Percentiles rank a stretch among this genome's conserved stretches.
phyloP scores from a whole-genome alignment of 2,888 invertebrate genomes.

The Tenthredo notha region DNA sequence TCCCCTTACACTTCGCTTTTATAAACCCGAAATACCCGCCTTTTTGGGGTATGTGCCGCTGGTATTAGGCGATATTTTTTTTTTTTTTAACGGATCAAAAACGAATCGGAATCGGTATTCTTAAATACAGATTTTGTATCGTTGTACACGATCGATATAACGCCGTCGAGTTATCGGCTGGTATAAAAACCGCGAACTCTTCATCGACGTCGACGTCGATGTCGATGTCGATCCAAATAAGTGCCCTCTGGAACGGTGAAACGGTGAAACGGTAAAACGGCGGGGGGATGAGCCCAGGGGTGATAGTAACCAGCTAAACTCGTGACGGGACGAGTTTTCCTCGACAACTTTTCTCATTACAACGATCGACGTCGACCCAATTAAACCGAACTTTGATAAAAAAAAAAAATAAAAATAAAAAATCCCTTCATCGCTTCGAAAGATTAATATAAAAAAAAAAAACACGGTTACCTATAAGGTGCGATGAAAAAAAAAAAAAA shows the following conservation, averaged over 20 bases:
- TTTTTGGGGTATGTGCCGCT: too few species aligned
- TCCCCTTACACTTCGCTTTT: not conserved
- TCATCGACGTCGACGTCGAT: not conserved
- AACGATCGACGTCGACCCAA: slow-evolving; percentile 73
- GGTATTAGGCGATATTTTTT: not conserved
- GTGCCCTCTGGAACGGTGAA: slow-evolving; percentile 18
- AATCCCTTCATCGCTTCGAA: not conserved
- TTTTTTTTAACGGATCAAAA: too few species aligned
- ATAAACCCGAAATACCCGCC: not conserved
- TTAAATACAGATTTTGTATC: not conserved
- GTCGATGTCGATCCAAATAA: not conserved
- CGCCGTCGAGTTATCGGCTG: not conserved
- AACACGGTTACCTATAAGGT: not conserved
- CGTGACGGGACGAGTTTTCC: slow-evolving; percentile 58
- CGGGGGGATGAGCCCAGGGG: not conserved
- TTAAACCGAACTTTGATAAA: slow-evolving; percentile 68
- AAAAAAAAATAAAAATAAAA: slow-evolving; percentile 1
- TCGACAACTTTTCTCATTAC: slow-evolving; percentile 73
- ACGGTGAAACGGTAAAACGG: not conserved
- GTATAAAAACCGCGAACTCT: not conserved
- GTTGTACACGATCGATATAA: not conserved
- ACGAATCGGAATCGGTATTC: not conserved
- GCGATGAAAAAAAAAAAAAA: not conserved
- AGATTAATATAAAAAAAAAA: not conserved
- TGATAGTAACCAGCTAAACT: slow-evolving; percentile 49